Evolutionary conservation across 1,140 invertebrate genomes (phyloP).

Genomic region (Drosophila subpulchrella): DNA sequence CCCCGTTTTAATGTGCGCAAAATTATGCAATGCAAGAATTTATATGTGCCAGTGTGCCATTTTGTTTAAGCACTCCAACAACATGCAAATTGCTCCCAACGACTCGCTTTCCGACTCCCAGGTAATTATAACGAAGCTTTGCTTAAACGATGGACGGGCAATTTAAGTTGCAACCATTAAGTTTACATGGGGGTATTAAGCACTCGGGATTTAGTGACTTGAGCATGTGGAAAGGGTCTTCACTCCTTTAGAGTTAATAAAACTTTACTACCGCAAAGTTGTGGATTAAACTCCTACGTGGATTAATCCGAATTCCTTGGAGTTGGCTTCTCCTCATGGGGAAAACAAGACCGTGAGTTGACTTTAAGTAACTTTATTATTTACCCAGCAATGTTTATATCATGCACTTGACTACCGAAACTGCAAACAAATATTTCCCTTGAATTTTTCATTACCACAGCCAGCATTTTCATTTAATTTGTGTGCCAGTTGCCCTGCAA

Average conservation of each 20-base stretch:
- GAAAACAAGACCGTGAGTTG: constrained; percentile 16
- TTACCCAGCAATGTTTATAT: constrained; percentile 12
- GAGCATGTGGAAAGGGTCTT: constrained; percentile 21
- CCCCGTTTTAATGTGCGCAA: constrained; percentile 57
- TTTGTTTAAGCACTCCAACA: constrained; percentile 58
- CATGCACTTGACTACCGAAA: constrained; percentile 20
- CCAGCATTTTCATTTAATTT: constrained; percentile 31
- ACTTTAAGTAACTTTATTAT: constrained; percentile 23
- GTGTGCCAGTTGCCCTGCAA: constrained; percentile 40
- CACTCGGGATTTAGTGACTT: constrained; percentile 29
- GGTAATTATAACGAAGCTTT: constrained; percentile 58
- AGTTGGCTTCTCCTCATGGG: not conserved
- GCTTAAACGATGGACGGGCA: constrained; percentile 28
- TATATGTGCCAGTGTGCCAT: constrained; percentile 57
- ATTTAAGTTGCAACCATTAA: constrained; percentile 33
- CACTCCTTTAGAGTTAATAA: constrained; percentile 25
- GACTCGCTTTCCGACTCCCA: constrained; percentile 4
- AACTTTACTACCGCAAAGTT: constrained; percentile 32
- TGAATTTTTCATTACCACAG: constrained; percentile 28
- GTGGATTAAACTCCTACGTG: constrained; percentile 10
- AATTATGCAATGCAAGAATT: constrained; percentile 78
- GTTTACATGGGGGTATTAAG: constrained; percentile 33
- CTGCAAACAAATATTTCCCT: constrained; percentile 25
- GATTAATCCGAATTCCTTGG: not conserved
- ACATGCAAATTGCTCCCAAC: constrained; percentile 55